Conservation (phyloP, 2,888 invertebrate genomes). For the Callinectes sapidus region DNA sequence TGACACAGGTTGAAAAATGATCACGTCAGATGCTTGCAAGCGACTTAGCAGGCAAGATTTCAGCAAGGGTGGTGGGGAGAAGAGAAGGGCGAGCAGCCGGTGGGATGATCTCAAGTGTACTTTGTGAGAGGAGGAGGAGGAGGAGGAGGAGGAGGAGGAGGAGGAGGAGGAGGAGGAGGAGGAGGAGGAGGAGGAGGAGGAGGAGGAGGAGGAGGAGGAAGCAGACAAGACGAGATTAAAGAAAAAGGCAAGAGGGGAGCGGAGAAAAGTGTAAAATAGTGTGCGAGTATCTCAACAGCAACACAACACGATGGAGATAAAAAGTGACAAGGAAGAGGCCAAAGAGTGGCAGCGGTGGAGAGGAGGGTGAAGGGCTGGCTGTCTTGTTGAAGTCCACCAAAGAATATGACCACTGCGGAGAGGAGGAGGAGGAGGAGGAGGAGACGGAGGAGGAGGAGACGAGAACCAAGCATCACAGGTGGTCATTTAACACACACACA, state of each 20-base stretch:
- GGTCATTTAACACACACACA: not conserved
- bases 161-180: not conserved
- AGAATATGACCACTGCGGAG: not conserved
- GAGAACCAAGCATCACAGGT: not conserved
- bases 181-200: too few relatives aligned
- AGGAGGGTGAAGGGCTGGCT: not conserved
- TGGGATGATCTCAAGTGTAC: slow-evolving; percentile 12
- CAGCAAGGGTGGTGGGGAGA: not conserved
- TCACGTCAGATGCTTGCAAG: slow-evolving; percentile 27
- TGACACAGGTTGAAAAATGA: not conserved
- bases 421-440: not conserved
- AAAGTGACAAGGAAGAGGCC: not conserved
- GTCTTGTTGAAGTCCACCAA: not conserved
- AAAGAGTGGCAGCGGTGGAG: not conserved
- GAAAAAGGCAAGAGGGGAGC: not conserved
- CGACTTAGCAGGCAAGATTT: not conserved
- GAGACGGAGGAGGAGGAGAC: not conserved
- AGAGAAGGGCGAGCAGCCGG: not conserved
- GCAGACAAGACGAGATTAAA: not conserved
- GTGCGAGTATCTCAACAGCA: not conserved
- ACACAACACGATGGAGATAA: slow-evolving; percentile 3
- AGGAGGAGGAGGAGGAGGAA: not conserved
- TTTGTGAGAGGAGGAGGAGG: not conserved
- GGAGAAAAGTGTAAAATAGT: not conserved
- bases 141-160: not conserved